A percentile compares a stretch with the other conserved stretches of the same genome.
Conservation (phyloP, 2,113 vertebrate genomes). For the Eudyptes chrysolophus region DNA sequence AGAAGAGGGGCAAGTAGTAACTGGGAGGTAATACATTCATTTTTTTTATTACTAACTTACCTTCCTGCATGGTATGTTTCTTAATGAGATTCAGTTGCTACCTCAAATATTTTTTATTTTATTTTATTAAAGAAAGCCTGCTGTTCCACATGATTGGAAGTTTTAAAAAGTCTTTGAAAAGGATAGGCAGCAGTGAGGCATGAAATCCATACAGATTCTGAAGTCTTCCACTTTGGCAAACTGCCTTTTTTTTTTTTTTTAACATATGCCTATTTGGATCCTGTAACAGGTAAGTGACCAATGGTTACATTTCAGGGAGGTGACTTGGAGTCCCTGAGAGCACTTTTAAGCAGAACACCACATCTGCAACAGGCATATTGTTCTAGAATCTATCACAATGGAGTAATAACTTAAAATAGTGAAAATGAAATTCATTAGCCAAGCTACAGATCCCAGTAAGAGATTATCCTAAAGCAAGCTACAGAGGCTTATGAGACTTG, state of each 20-base stretch:
- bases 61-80: neutral
- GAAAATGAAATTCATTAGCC: neutral
- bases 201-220: neutral
- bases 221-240: neutral
- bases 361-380: neutral
- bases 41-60: neutral
- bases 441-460: neutral
- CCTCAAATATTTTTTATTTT: neutral
- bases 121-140: neutral
- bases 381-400: neutral
- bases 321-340: neutral
- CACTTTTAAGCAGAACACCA: neutral
- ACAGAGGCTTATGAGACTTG: neutral
- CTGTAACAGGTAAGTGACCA: neutral
- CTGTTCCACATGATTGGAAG: neutral
- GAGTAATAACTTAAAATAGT: neutral
- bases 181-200: neutral
- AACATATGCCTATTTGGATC: neutral
- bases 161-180: neutral
- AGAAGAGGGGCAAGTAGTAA: neutral
- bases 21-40: neutral
- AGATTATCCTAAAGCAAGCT: neutral
- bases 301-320: neutral
- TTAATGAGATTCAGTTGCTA: neutral
- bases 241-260: no score